These are phyloP conservation scores for Drusus annulatus DNA, from an alignment of 1,140 invertebrate species.

Conservation along the genomic window DNA sequence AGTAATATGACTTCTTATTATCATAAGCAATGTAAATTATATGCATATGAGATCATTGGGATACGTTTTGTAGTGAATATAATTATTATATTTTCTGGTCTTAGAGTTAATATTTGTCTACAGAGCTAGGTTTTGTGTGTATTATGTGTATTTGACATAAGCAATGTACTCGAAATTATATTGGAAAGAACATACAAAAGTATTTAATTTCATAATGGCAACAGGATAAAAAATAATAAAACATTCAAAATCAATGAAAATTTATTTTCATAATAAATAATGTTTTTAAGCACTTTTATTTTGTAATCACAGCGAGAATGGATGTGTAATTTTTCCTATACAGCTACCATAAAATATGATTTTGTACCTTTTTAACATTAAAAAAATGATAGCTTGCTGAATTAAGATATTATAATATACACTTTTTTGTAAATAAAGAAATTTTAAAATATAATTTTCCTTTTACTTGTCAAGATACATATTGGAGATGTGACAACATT, in stretches of 20 bases:
- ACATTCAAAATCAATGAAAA: conserved; percentile 12
- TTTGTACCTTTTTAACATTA: conserved; percentile 38
- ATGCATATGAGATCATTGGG: not conserved
- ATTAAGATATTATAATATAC: conserved; percentile 36
- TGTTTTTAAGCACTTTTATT: conserved; percentile 28
- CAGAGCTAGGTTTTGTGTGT: conserved; percentile 33
- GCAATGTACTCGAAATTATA: conserved; percentile 37
- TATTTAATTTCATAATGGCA: conserved; percentile 12
- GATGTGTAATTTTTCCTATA: conserved; percentile 34
- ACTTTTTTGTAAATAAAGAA: conserved; percentile 39
- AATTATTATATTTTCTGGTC: conserved; percentile 38
- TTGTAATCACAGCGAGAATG: conserved; percentile 11
- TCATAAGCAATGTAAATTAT: not conserved
- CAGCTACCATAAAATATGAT: conserved; percentile 27
- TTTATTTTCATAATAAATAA: conserved; percentile 35
- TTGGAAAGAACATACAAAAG: conserved; percentile 7
- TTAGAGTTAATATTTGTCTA: conserved; percentile 40
- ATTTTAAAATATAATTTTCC: not conserved
- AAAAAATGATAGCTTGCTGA: conserved; percentile 33
- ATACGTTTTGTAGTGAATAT: conserved; percentile 24
- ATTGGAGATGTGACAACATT: no score
- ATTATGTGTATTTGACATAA: conserved; percentile 40
- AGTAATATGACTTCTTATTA: conserved; percentile 4
- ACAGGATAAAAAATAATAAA: conserved; percentile 9
- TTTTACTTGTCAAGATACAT: no score